Evolutionary conservation across 2,888 invertebrate genomes (phyloP).

Genomic region (Kryphioiulus occultus): DNA sequence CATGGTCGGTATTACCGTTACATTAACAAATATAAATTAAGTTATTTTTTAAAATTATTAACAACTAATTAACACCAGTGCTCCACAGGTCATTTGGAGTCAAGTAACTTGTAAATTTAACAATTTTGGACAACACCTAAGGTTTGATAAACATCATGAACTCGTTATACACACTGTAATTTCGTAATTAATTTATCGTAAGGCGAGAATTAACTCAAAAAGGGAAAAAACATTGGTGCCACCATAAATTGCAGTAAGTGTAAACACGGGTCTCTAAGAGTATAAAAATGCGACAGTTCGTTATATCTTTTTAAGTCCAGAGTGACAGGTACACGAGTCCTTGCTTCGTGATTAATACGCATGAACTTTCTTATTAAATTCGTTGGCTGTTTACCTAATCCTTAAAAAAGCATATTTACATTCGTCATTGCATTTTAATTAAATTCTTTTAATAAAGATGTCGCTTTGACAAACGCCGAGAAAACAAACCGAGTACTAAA

Average conservation of each 20-base stretch:
- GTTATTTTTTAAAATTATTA: too few relatives aligned
- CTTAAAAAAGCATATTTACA: conserved; percentile 40
- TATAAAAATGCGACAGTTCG: conserved; percentile 1
- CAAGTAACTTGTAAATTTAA: too few relatives aligned
- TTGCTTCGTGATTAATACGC: conserved; percentile 12
- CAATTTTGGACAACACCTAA: too few relatives aligned
- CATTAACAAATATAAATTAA: too few relatives aligned
- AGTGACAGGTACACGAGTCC: conserved; percentile 1
- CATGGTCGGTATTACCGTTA: too few relatives aligned
- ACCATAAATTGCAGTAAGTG: not conserved
- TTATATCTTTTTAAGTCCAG: conserved; percentile 10
- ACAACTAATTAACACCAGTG: too few relatives aligned
- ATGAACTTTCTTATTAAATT: conserved; percentile 31
- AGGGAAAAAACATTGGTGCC: not conserved
- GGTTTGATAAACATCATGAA: not conserved
- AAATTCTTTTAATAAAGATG: conserved; percentile 36
- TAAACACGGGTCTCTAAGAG: not conserved
- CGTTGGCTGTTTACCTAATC: not conserved
- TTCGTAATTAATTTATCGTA: not conserved
- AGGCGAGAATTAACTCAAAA: not conserved
- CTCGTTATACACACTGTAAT: not conserved
- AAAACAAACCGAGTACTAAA: not conserved
- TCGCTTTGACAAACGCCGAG: conserved; percentile 19
- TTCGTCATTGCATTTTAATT: conserved; percentile 37
- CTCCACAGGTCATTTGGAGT: too few relatives aligned